Percentiles rank a stretch among this genome's conserved stretches.
These are phyloP conservation scores for Falco peregrinus DNA, from an alignment of 2,797 vertebrate species.

Conservation along the genomic window DNA sequence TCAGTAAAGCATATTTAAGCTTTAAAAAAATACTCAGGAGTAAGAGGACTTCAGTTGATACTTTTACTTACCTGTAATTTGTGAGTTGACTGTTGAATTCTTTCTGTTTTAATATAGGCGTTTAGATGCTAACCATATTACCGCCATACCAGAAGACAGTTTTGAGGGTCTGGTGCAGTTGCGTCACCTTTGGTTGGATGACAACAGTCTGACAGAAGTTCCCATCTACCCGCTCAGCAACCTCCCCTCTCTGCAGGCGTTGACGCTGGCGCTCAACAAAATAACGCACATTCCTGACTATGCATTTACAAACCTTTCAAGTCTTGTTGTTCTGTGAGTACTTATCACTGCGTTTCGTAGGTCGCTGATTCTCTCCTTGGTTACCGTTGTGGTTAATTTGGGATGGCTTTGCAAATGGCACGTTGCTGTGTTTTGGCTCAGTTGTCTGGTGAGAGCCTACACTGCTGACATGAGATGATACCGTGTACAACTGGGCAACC, in stretches of 20 bases:
- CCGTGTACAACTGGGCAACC: accelerated
- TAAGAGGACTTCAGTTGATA: not conserved
- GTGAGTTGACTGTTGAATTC: not conserved
- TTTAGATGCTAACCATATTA: conserved; percentile 96
- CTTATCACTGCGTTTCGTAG: not conserved
- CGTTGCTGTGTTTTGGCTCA: not conserved
- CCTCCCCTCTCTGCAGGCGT: conserved; percentile 91
- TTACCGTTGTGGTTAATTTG: not conserved
- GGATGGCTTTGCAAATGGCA: not conserved
- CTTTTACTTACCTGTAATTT: not conserved
- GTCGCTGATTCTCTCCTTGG: not conserved
- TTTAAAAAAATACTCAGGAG: not conserved
- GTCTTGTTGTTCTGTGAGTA: conserved; percentile 96
- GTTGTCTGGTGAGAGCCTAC: not conserved
- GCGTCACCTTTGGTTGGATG: conserved; percentile 96
- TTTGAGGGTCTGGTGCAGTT: conserved; percentile 93
- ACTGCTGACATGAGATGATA: not conserved
- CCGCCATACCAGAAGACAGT: conserved; percentile 90
- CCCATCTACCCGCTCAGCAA: conserved; percentile 88
- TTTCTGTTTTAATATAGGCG: conserved; percentile 77
- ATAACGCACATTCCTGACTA: conserved; percentile 91
- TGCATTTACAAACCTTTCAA: conserved; percentile 94
- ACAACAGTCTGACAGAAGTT: conserved; percentile 92
- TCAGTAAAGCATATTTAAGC: not conserved
- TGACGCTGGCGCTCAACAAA: conserved; percentile 94